Evolutionary conservation across 2,113 vertebrate genomes (phyloP).

Genomic region (Beaufortia kweichowensis): DNA sequence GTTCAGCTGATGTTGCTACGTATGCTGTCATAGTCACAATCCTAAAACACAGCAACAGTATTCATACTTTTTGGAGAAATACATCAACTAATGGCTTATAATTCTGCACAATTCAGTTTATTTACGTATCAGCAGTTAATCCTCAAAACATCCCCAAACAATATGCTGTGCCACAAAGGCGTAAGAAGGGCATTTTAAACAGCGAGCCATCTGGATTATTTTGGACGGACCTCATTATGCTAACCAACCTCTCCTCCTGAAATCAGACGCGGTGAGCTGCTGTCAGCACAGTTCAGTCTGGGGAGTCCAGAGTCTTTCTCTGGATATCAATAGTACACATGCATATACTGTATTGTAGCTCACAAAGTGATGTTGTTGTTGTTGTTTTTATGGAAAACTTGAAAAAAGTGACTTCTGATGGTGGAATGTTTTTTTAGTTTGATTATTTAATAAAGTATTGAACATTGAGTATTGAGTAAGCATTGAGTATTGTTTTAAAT

Average conservation of each 20-base stretch:
- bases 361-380: conserved; percentile 4
- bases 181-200: not conserved
- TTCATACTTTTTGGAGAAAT: too few species aligned
- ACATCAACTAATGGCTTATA: too few species aligned
- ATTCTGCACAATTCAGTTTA: too few species aligned
- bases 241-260: not conserved
- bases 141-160: not conserved
- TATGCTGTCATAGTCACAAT: too few species aligned
- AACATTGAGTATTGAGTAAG: conserved; percentile 30
- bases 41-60: too few species aligned
- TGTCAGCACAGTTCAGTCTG: not conserved
- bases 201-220: conserved; percentile 2
- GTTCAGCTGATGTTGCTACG: too few species aligned
- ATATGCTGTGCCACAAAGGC: not conserved
- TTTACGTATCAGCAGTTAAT: too few species aligned
- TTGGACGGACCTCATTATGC: not conserved
- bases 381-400: conserved; percentile 2
- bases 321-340: not conserved
- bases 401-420: conserved; percentile 13
- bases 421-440: conserved; percentile 39
- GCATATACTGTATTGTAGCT: not conserved
- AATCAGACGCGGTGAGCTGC: not conserved
- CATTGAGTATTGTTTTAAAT: too few species aligned
- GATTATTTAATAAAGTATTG: conserved; percentile 75
- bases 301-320: not conserved